Conservation (phyloP, 2,797 vertebrate species). For the Diglossa cyanea region DNA sequence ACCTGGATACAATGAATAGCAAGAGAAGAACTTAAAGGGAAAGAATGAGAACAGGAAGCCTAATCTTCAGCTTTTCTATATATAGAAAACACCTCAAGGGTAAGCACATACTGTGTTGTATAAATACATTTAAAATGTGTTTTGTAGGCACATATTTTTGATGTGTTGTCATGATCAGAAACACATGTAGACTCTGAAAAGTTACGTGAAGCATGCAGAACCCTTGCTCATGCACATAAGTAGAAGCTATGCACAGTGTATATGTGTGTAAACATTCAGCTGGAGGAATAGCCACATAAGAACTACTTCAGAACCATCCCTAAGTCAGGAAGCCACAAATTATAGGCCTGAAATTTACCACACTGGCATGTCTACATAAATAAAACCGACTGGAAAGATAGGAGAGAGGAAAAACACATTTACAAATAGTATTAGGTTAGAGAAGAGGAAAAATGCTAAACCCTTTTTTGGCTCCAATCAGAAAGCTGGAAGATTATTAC, state of each 20-base stretch:
- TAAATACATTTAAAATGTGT: conserved; percentile 65
- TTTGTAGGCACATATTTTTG: conserved; percentile 71
- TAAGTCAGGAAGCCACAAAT: conserved; percentile 76
- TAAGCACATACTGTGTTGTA: conserved; percentile 42
- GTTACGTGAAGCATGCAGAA: conserved; percentile 63
- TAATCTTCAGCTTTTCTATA: conserved; percentile 65
- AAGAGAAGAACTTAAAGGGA: background rate
- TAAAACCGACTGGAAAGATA: conserved; percentile 67
- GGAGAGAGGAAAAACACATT: conserved; percentile 11
- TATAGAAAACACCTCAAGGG: conserved; percentile 54
- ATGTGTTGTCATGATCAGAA: conserved; percentile 68
- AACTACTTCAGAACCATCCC: conserved; percentile 50
- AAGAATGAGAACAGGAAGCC: conserved; percentile 6
- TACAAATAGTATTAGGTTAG: conserved; percentile 52
- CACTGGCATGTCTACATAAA: conserved; percentile 61
- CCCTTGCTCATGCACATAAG: conserved; percentile 35
- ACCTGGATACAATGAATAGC: conserved; percentile 6
- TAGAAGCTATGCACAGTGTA: background rate
- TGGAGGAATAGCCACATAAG: conserved; percentile 57
- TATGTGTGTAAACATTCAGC: conserved; percentile 70
- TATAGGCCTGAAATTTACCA: conserved; percentile 68
- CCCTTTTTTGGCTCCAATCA: conserved; percentile 33
- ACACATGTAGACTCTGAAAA: conserved; percentile 69
- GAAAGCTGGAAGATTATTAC: conserved; percentile 47
- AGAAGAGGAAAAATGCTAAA: conserved; percentile 31